Evolutionary conservation across 2,113 vertebrate species (phyloP).

Genomic region (Centrocercus urophasianus): DNA sequence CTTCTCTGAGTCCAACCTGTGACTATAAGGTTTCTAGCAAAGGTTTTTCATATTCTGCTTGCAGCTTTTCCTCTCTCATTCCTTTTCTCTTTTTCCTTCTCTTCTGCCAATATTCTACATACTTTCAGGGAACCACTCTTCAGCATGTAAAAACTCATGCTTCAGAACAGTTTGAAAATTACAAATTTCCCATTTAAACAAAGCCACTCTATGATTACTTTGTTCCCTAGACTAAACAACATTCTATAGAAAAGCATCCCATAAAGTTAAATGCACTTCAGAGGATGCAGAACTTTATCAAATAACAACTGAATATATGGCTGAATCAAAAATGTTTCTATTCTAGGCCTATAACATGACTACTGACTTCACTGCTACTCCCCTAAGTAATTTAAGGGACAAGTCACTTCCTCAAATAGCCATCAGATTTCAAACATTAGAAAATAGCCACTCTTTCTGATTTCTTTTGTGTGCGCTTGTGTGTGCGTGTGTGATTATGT

Average conservation of each 20-base stretch:
- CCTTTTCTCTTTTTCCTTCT: background rate
- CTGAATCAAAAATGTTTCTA: background rate
- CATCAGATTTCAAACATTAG: background rate
- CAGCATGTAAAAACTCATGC: accelerated
- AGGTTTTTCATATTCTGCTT: background rate
- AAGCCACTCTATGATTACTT: background rate
- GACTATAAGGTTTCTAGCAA: background rate
- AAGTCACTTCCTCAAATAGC: background rate
- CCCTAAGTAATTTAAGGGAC: background rate
- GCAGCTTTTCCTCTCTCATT: background rate
- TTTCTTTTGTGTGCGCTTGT: background rate
- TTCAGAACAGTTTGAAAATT: background rate
- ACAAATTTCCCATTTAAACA: background rate
- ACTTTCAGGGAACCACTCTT: background rate
- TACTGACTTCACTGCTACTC: background rate
- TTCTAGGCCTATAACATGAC: background rate
- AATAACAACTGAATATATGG: background rate
- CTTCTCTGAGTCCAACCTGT: background rate
- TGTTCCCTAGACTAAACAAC: background rate
- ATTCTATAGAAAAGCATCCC: background rate
- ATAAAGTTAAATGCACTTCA: background rate
- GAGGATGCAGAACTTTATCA: background rate
- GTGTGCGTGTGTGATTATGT: no score
- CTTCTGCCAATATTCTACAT: background rate
- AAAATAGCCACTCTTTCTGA: background rate